Base-by-base conservation (phyloP, 2,113 vertebrate species). In the Anolis sagrei region DNA sequence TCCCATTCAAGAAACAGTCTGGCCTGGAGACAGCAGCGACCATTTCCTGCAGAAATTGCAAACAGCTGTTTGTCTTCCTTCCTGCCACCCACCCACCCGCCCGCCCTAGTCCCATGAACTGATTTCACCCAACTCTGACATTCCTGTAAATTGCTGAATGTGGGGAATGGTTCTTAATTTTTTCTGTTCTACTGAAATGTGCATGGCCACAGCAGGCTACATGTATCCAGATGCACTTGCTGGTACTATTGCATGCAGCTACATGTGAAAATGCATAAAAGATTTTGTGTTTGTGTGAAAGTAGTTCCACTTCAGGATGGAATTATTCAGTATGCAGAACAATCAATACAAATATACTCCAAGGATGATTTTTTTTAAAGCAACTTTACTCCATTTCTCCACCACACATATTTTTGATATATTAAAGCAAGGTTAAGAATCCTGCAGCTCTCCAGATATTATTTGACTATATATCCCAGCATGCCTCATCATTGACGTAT, bases 61-160 rank as follows among this genome's bases (percentile, higher is more conserved):
- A 82, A 18, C 51, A 83, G 74, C 86, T 83, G 81, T 76, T 58
- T 76, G 76, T 8, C 14, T 34, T 32, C n/a, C 21, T 25, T 69
- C 44, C 68, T 58, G 16, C 11, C 54, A 58, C 54, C 54, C 54
- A 58, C 54, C 54, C 51, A 54, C 51, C 9, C 51, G 11, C 0
- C 0, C 9, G 0, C 18, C 25, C 48, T 69, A 34, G 0, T 4
- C 73, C 0, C 36, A 23, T 21, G 36, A 27, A 11, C 27, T n/a
- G 16, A 10, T 23, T 32, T 1, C 23, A 29, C 36, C 4, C 69
- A 74, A 19, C 84, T 80, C 44, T 48, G 10, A 69, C 79, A 48
- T 62, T 49, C 36, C 21, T 21, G 49, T n/a, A 29, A 13, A 66
- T 54, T 76, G 13, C 84, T 72, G 85, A 80, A 58, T 79, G 62